phyloP scores from a whole-genome alignment of 2,113 vertebrate genomes.

The Alectura lathami region DNA sequence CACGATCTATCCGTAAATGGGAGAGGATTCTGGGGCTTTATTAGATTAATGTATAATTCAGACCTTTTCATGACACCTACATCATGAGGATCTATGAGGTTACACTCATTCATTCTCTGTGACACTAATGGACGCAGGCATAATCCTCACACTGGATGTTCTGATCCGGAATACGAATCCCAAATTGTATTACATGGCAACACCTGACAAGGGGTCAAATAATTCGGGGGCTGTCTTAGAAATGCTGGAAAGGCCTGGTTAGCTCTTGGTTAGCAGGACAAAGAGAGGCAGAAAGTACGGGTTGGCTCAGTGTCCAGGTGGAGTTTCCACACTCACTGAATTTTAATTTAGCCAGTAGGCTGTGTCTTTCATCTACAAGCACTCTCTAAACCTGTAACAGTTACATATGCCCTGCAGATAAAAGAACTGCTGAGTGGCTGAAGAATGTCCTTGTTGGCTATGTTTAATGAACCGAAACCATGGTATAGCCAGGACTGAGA shows the following conservation, averaged over 20 bases:
- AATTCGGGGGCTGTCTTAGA: background rate
- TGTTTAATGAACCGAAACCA: background rate
- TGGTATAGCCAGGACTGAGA: background rate
- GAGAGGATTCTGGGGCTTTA: background rate
- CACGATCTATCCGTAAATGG: background rate
- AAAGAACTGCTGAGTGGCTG: background rate
- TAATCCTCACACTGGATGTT: background rate
- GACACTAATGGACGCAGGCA: background rate
- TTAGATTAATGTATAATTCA: background rate
- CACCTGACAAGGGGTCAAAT: background rate
- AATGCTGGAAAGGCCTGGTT: background rate
- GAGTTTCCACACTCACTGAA: background rate
- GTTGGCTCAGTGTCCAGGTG: background rate
- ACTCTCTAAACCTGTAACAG: background rate
- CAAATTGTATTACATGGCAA: fast-evolving
- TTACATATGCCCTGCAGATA: background rate
- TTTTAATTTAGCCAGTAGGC: background rate
- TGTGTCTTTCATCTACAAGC: background rate
- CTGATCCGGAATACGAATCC: background rate
- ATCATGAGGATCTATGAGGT: background rate
- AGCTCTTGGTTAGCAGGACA: background rate
- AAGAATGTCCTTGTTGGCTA: background rate
- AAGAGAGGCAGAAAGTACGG: background rate
- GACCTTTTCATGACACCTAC: background rate
- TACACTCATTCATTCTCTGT: background rate